Base-by-base conservation (phyloP, 2,797 vertebrate species). In the Fundulus diaphanus region DNA sequence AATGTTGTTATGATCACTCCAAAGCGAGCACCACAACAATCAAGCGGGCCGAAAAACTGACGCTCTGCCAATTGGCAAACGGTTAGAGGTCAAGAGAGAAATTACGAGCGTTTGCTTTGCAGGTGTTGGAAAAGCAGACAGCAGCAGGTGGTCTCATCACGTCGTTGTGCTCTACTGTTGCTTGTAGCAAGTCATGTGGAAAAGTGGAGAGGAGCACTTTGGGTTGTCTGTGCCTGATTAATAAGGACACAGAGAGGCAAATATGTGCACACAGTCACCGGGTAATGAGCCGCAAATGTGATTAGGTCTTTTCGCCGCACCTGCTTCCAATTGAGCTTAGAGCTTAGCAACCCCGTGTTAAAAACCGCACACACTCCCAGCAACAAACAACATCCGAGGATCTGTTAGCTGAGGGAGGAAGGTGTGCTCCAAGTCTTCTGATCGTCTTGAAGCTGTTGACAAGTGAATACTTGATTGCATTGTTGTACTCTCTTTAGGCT, bases 221-320 rank as follows among this genome's bases (percentile, higher is more conserved):
- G 90, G 91, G 91, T 91, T 92, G 93, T 92, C 92, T 91, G 90
- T 80, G 90, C 90, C 88, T 94, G 92, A 94, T 94, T 94, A 94
- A 94, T 94, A 93, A 93, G 91, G 92, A 93, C 92, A 92, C 92
- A 89, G 90, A 92, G 91, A 93, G 93, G 92, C 92, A 93, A 93
- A 93, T 94, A 93, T 94, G 93, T 93, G 93, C 92, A 94, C 92
- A 93, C 93, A 93, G 92, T 91, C 89, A 83, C 90, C 56, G 89
- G 90, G 92, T 93, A 93, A 94, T 93, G 92, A 94, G 92, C 91
- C 89, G 89, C 92, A 93, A 94, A 94, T 92, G 93, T 92, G 92
- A 94, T 93, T 93, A 92, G 92, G 90, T 92, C 93, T 94, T 93
- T 91, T 94, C 89, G 91, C 92, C 85, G 92, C 93, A 94, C 92